Evolutionary conservation across 2,113 vertebrate species (phyloP).

Genomic region (Pionites leucogaster): DNA sequence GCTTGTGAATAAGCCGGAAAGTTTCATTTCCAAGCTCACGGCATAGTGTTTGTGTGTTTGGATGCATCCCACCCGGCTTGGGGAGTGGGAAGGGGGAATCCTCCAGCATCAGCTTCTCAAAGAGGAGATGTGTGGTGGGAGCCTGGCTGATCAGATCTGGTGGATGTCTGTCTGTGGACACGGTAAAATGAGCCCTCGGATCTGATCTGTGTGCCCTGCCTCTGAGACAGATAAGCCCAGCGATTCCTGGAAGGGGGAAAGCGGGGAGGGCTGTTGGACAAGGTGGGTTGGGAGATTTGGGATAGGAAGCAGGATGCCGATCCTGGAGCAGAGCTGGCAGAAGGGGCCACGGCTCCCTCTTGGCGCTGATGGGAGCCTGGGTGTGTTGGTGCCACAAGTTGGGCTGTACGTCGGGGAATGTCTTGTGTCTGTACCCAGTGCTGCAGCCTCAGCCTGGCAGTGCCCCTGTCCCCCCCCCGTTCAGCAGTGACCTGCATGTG

Average conservation of each 20-base stretch:
- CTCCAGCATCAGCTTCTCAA: rapidly evolving
- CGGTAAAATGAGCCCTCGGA: background rate
- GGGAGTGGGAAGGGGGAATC: background rate
- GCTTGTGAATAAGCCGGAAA: background rate
- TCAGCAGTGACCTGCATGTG: background rate
- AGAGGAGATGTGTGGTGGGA: background rate
- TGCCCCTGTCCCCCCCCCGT: background rate
- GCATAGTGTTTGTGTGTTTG: background rate
- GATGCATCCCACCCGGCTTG: background rate
- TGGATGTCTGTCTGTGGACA: rapidly evolving
- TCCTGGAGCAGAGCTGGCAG: background rate
- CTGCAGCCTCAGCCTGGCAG: background rate
- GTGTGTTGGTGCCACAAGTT: background rate
- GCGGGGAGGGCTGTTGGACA: background rate
- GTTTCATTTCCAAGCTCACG: background rate
- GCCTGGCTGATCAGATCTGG: background rate
- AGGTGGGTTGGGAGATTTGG: background rate
- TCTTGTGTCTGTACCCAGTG: rapidly evolving
- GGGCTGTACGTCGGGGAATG: rapidly evolving
- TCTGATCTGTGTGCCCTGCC: background rate
- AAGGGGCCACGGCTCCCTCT: background rate
- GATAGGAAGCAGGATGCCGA: background rate
- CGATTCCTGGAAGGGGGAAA: background rate
- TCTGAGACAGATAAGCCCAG: background rate
- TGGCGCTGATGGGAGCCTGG: background rate